Conservation (phyloP, 2,113 vertebrate genomes). For the Xenotilapia longispinis region DNA sequence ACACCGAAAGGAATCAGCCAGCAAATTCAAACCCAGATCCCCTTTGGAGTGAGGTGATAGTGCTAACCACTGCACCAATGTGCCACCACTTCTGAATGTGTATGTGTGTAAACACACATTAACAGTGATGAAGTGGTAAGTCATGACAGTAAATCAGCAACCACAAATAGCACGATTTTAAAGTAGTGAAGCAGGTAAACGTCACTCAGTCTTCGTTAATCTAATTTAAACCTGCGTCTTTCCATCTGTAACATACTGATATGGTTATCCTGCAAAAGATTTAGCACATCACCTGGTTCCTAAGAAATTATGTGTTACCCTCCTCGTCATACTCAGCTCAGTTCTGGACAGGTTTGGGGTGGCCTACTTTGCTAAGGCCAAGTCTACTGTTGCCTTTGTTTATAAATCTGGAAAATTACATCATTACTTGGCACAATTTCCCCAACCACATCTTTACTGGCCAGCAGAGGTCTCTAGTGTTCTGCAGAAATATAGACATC, state of each 20-base stretch:
- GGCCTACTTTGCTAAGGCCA: neutral
- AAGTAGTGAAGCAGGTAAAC: neutral
- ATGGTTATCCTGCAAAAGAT: neutral
- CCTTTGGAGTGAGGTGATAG: neutral
- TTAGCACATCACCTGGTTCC: neutral
- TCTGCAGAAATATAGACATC: neutral
- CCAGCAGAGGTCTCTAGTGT: constrained; percentile 50
- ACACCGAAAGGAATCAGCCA: neutral
- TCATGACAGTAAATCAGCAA: neutral
- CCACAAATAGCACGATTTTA: neutral
- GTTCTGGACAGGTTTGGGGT: neutral
- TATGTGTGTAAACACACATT: neutral
- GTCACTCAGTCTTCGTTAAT: neutral
- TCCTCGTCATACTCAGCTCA: neutral
- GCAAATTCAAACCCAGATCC: neutral
- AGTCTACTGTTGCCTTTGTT: neutral
- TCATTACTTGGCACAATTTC: neutral
- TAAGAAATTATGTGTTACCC: neutral
- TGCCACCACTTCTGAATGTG: neutral
- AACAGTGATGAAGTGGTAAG: neutral
- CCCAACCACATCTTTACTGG: neutral
- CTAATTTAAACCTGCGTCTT: neutral
- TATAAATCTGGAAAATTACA: neutral
- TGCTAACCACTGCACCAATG: neutral
- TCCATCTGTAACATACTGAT: neutral